Percentiles rank a stretch among this genome's conserved stretches.
These are phyloP conservation scores for Porites australiensis DNA, from an alignment of 64 coral and sea anemone genomes.

Conservation along the genomic window DNA sequence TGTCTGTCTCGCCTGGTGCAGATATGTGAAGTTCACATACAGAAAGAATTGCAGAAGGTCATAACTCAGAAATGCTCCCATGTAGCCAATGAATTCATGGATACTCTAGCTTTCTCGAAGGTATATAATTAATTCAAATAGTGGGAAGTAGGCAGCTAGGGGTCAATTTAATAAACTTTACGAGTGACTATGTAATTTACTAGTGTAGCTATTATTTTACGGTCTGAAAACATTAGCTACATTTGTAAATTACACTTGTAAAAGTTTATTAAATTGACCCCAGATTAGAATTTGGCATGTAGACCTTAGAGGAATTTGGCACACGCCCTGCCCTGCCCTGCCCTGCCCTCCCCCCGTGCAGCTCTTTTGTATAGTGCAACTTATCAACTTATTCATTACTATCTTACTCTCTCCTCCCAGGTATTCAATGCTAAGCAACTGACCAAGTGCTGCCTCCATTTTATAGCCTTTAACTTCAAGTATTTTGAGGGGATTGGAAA, in stretches of 20 bases:
- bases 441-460: constrained; percentile 51
- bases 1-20: constrained; percentile 17
- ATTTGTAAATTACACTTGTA: too few relatives aligned
- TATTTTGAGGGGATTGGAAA: neutral
- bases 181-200: too few relatives aligned
- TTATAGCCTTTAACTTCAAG: constrained; percentile 45
- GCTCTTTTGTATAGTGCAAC: too few relatives aligned
- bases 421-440: constrained; percentile 36
- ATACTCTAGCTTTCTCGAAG: constrained; percentile 17
- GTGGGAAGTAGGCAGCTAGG: too few relatives aligned
- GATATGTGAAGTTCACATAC: constrained; percentile 26
- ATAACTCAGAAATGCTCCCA: neutral
- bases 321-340: too few relatives aligned
- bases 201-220: too few relatives aligned
- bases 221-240: too few relatives aligned
- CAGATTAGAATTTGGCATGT: too few relatives aligned
- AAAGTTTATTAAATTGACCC: too few relatives aligned
- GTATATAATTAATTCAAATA: neutral
- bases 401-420: neutral
- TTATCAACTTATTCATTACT: neutral
- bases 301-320: too few relatives aligned
- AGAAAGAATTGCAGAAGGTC: neutral
- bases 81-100: neutral
- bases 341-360: too few relatives aligned
- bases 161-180: too few relatives aligned